phyloP scores from a whole-genome alignment of 53 echinoderm and acorn worm species.

The Henricia sp. region DNA sequence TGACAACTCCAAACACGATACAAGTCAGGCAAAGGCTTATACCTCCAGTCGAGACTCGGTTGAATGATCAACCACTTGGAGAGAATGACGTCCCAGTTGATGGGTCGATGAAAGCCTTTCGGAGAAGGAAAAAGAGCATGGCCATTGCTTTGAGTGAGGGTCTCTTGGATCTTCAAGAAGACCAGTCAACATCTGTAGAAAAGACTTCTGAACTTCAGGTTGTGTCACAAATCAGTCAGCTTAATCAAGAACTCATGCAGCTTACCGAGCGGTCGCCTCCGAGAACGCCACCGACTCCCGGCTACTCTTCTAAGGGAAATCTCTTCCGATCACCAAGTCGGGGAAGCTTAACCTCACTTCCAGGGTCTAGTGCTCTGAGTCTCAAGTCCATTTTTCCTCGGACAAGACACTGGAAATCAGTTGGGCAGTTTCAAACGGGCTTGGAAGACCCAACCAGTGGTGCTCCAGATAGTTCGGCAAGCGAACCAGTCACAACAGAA shows the following conservation, averaged over 20 bases:
- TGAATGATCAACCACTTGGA: neutral
- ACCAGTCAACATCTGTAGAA: constrained; percentile 62
- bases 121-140: constrained; percentile 83
- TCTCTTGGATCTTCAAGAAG: constrained; percentile 78
- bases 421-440: constrained; percentile 29
- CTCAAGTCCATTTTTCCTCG: neutral
- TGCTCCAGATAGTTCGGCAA: neutral
- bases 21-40: neutral
- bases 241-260: constrained; percentile 72
- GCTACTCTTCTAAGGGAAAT: neutral
- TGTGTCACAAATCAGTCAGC: constrained; percentile 81
- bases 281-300: constrained; percentile 19
- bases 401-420: constrained; percentile 13
- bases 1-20: constrained; percentile 9
- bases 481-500: neutral
- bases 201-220: constrained; percentile 80
- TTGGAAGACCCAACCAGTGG: neutral
- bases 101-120: constrained; percentile 20
- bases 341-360: constrained; percentile 20
- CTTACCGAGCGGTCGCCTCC: constrained; percentile 40
- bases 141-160: constrained; percentile 90
- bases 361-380: neutral
- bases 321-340: constrained; percentile 15
- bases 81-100: neutral
- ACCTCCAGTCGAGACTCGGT: neutral